Evolutionary conservation across 2,797 vertebrate genomes (phyloP).

Genomic region (Peromyscus nudipes): DNA sequence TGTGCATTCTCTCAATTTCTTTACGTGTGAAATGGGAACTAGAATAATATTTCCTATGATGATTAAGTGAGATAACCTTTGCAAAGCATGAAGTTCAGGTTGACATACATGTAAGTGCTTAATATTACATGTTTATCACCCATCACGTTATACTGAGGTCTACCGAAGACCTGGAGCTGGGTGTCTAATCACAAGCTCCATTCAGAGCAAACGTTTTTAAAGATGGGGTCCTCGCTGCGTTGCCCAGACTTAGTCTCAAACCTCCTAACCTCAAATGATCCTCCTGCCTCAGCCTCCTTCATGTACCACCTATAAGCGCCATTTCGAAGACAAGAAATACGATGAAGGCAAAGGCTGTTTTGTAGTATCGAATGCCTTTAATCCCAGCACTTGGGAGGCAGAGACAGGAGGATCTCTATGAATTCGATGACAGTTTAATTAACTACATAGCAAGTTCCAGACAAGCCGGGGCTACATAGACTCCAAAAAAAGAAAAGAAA

Average conservation of each 20-base stretch:
- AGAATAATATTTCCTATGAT: slow-evolving; percentile 27
- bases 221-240: neutral
- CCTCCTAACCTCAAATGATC: neutral
- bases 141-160: neutral
- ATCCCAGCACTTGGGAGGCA: neutral
- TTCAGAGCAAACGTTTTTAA: neutral
- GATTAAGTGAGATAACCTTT: neutral
- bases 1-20: slow-evolving; percentile 29
- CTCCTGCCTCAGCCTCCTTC: neutral
- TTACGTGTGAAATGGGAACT: slow-evolving; percentile 48
- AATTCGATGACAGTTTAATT: neutral
- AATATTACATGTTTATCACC: neutral
- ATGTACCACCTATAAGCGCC: neutral
- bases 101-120: neutral
- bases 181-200: neutral
- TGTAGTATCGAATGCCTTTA: too few species aligned
- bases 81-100: neutral
- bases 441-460: neutral
- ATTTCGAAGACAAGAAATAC: neutral
- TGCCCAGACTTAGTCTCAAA: neutral
- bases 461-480: neutral
- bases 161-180: neutral
- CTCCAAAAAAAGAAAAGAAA: neutral
- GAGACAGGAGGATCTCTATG: neutral
- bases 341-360: neutral